Percentiles rank a stretch among this genome's conserved stretches.
phyloP scores from a whole-genome alignment of 2,113 vertebrate genomes.

The Melanocharis versteri region DNA sequence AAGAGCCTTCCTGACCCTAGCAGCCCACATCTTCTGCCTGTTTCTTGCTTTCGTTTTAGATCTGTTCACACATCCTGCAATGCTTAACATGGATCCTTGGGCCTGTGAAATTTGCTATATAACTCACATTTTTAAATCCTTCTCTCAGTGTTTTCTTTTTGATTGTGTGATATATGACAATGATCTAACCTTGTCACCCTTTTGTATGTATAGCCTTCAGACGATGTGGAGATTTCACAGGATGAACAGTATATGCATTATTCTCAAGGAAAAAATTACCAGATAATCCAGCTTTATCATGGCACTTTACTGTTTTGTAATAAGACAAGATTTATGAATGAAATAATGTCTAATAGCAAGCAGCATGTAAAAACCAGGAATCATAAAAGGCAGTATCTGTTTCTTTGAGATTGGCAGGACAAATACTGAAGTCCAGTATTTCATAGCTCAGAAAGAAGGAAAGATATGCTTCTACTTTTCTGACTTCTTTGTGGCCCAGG shows the following conservation, averaged over 20 bases:
- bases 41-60: constrained; percentile 19
- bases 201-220: background rate
- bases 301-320: background rate
- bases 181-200: background rate
- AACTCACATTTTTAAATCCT: background rate
- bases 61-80: background rate
- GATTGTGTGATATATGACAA: background rate
- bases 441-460: background rate
- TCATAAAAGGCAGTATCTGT: background rate
- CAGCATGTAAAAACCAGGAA: background rate
- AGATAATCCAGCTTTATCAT: background rate
- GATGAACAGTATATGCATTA: background rate
- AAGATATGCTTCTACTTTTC: background rate
- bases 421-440: background rate
- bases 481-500: background rate
- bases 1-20: background rate
- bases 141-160: background rate
- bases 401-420: background rate
- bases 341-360: background rate
- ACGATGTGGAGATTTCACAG: background rate
- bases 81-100: background rate
- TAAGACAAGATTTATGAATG: background rate
- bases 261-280: background rate
- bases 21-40: background rate
- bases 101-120: background rate